These are phyloP conservation scores for Tyrophagus putrescentiae DNA, from an alignment of 1,140 invertebrate species.

Conservation along the genomic window DNA sequence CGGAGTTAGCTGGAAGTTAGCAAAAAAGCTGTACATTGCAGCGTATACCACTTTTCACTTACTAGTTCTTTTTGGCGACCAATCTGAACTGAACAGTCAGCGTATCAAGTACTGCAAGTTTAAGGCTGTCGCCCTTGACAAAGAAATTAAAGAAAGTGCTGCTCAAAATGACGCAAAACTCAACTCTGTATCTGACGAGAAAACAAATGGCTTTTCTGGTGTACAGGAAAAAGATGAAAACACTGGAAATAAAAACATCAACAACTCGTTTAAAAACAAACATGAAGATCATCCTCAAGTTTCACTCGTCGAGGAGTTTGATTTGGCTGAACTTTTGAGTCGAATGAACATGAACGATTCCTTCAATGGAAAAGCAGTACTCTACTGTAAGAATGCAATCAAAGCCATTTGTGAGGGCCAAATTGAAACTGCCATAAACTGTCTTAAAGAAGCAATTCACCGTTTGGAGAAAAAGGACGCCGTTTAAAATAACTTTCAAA, in stretches of 20 bases:
- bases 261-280: no score
- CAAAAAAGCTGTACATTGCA: not conserved
- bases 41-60: not conserved
- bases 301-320: no score
- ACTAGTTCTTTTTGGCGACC: not conserved
- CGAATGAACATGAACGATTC: not conserved
- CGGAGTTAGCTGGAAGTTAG: not conserved
- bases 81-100: not conserved
- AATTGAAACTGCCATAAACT: not conserved
- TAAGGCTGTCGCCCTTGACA: not conserved
- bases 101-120: constrained; percentile 8
- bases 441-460: not conserved
- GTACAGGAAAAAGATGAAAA: not conserved
- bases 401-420: constrained; percentile 2
- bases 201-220: no score
- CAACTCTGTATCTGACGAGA: no score
- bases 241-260: no score
- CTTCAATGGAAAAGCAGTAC: not conserved
- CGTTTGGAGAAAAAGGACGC: not conserved
- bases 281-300: no score
- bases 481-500: no score
- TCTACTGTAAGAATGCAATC: constrained; percentile 10
- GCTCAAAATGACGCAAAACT: no score
- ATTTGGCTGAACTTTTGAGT: no score
- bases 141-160: not conserved